Percentiles rank a stretch among this genome's conserved stretches.
phyloP scores from a whole-genome alignment of 2,888 invertebrate genomes.

The Phyto melanocephala region DNA sequence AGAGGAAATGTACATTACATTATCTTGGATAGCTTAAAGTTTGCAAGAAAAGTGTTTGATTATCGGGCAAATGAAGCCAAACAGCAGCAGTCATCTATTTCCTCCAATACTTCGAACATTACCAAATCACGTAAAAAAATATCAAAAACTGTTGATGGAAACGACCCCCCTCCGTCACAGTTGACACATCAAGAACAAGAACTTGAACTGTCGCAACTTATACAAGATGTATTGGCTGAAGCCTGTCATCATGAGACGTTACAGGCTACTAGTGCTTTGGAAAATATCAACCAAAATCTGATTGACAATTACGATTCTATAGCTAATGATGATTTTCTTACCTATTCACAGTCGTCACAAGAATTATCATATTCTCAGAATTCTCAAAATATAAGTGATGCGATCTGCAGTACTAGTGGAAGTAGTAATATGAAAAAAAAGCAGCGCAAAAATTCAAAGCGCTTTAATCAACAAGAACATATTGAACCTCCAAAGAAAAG shows the following conservation, averaged over 20 bases:
- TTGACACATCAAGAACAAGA: slow-evolving; percentile 17
- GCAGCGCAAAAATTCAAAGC: slow-evolving; percentile 16
- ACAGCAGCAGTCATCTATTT: not conserved
- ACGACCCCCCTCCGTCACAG: not conserved
- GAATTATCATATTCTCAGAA: slow-evolving; percentile 28
- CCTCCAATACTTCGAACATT: not conserved
- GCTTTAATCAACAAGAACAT: not conserved
- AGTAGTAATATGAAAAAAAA: slow-evolving; percentile 26
- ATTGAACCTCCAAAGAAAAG: slow-evolving; percentile 66
- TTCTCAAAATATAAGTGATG: not conserved
- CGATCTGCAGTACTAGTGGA: not conserved
- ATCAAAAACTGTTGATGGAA: not conserved
- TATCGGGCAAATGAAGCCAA: slow-evolving; percentile 29
- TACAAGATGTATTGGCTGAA: slow-evolving; percentile 46
- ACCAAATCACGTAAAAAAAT: slow-evolving; percentile 9
- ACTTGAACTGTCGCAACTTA: slow-evolving; percentile 25
- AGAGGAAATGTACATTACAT: slow-evolving; percentile 40
- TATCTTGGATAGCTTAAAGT: slow-evolving; percentile 43
- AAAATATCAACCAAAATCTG: slow-evolving; percentile 64
- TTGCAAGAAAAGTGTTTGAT: slow-evolving; percentile 40
- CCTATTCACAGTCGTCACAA: slow-evolving; percentile 20
- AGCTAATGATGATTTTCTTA: not conserved
- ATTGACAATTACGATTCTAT: slow-evolving; percentile 52
- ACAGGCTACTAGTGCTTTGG: slow-evolving; percentile 58
- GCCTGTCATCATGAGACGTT: slow-evolving; percentile 55